These are phyloP conservation scores for Drepana falcataria DNA, from an alignment of 2,888 invertebrate species.

Conservation along the genomic window DNA sequence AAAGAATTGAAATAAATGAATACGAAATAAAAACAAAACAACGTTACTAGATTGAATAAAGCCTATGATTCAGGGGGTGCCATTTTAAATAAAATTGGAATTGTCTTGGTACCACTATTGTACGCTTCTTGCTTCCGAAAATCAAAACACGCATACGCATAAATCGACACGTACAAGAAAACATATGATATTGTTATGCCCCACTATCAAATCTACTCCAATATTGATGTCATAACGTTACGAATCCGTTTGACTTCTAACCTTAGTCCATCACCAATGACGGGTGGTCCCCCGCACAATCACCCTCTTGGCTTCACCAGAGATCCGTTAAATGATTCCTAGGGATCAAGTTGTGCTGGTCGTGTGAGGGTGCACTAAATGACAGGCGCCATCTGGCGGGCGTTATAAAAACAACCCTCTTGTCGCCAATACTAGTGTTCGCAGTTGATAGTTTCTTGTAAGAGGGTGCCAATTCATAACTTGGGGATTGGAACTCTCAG, in stretches of 20 bases:
- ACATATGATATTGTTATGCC: slow-evolving; percentile 68
- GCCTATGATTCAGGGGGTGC: too few relatives aligned
- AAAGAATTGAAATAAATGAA: too few relatives aligned
- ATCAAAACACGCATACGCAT: too few relatives aligned
- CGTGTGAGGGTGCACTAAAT: slow-evolving; percentile 59
- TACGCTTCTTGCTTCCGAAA: too few relatives aligned
- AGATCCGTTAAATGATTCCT: slow-evolving; percentile 4
- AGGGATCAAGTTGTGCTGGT: slow-evolving; percentile 30
- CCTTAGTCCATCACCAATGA: slow-evolving; percentile 46
- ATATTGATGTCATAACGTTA: slow-evolving; percentile 64
- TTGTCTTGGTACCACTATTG: too few relatives aligned
- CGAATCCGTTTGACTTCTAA: slow-evolving; percentile 72
- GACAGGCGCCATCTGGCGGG: slow-evolving; percentile 71
- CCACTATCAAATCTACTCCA: slow-evolving; percentile 59
- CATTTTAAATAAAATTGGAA: too few relatives aligned
- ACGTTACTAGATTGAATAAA: too few relatives aligned
- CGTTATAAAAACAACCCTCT: slow-evolving; percentile 72
- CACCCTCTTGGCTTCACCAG: background rate
- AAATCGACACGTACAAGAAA: slow-evolving; percentile 24
- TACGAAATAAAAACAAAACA: too few relatives aligned
- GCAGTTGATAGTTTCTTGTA: slow-evolving; percentile 65
- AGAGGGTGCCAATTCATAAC: slow-evolving; percentile 37
- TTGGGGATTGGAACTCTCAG: slow-evolving; percentile 17
- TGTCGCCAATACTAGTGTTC: slow-evolving; percentile 56
- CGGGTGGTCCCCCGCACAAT: slow-evolving; percentile 19